A percentile compares a stretch with the other conserved stretches of the same genome.
These are phyloP conservation scores for Dione vanillae DNA, from an alignment of 2,888 invertebrate genomes.

Conservation along the genomic window DNA sequence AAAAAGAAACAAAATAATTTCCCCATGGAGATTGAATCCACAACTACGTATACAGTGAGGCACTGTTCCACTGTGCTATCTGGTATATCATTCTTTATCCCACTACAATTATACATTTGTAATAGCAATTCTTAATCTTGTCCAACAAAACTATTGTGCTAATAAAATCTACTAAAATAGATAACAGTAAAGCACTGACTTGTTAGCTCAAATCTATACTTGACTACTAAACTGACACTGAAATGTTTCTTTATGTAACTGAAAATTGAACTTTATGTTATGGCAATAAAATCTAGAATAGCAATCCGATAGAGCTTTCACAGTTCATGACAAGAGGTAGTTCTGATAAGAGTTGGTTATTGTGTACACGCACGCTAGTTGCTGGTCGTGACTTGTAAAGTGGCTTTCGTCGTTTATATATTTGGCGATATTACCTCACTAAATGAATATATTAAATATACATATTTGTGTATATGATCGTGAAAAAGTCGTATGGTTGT, in stretches of 20 bases:
- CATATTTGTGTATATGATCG: too few species aligned
- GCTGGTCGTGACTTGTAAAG: slow-evolving; percentile 35
- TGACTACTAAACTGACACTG: slow-evolving; percentile 28
- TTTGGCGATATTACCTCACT: not conserved
- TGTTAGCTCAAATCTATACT: slow-evolving; percentile 37
- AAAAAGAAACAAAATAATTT: too few species aligned
- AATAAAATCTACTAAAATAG: slow-evolving; percentile 32
- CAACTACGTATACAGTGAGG: too few species aligned
- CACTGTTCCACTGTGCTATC: too few species aligned
- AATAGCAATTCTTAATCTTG: slow-evolving; percentile 3
- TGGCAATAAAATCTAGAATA: not conserved
- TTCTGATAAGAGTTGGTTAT: slow-evolving; percentile 41
- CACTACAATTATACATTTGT: not conserved
- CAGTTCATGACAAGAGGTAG: slow-evolving; percentile 37
- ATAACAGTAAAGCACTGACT: slow-evolving; percentile 34
- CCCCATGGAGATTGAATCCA: too few species aligned
- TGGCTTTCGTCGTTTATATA: slow-evolving; percentile 18
- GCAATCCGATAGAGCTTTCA: not conserved
- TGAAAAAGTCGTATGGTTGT: not conserved
- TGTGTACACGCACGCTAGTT: slow-evolving; percentile 37
- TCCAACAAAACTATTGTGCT: not conserved
- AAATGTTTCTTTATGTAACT: not conserved
- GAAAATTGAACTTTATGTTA: slow-evolving; percentile 18
- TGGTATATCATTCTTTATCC: too few species aligned
- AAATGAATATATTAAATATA: not conserved